A percentile compares a stretch with the other conserved stretches of the same genome.
phyloP scores from a whole-genome alignment of 2,797 vertebrate genomes.

The Pseudochaenichthys georgianus region DNA sequence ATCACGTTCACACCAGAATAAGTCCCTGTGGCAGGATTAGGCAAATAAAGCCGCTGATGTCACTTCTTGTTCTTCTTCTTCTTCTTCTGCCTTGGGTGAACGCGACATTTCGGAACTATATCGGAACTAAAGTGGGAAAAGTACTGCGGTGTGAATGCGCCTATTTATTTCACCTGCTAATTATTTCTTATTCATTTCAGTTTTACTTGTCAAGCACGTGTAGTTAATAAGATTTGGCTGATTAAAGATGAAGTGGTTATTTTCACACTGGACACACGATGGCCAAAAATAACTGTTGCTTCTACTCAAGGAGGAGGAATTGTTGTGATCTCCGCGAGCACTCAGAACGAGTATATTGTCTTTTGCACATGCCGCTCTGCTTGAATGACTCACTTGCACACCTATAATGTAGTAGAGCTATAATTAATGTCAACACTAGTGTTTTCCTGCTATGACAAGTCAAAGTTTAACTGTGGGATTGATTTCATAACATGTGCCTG shows the following conservation, averaged over 20 bases:
- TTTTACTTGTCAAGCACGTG: background rate
- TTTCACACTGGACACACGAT: background rate
- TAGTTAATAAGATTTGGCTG: background rate
- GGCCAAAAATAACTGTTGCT: background rate
- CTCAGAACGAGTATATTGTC: background rate
- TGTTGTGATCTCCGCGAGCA: background rate
- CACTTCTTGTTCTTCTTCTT: too few relatives aligned
- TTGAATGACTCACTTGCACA: background rate
- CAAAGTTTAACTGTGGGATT: background rate
- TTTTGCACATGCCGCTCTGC: background rate
- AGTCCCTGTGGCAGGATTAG: too few relatives aligned
- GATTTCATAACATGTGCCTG: background rate
- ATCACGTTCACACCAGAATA: too few relatives aligned
- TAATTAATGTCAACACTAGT: background rate
- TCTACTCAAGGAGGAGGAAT: background rate
- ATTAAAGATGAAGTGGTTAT: background rate
- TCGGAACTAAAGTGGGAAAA: too few relatives aligned
- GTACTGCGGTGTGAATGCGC: too few relatives aligned
- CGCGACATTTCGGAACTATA: too few relatives aligned
- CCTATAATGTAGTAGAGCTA: background rate
- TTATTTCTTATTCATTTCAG: background rate
- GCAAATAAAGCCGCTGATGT: too few relatives aligned
- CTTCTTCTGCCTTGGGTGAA: too few relatives aligned
- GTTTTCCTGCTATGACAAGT: background rate
- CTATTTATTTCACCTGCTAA: background rate